Conservation (phyloP, 2,113 vertebrate species). For the Romanogobio albipinnatus region DNA sequence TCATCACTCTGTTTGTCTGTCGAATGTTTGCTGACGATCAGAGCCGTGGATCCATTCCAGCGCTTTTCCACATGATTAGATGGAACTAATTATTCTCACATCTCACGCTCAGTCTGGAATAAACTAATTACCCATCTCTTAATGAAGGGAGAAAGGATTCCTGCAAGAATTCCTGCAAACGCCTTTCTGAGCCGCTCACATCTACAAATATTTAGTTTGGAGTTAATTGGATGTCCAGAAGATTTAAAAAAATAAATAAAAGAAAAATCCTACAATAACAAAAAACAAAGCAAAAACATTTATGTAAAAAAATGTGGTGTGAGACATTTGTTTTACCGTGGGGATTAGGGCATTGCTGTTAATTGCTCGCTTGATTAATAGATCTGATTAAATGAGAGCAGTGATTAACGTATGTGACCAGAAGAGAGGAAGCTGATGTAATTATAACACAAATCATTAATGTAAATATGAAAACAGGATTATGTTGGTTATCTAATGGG, state of each 20-base stretch:
- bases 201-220: constrained; percentile 31
- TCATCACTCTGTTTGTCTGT: constrained; percentile 46
- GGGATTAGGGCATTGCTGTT: constrained; percentile 55
- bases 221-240: constrained; percentile 38
- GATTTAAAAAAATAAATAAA: background rate
- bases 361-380: constrained; percentile 66
- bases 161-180: constrained; percentile 25
- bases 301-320: constrained; percentile 11
- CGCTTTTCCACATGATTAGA: constrained; percentile 56
- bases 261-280: background rate
- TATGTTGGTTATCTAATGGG: constrained; percentile 18
- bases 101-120: constrained; percentile 53
- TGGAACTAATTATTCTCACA: constrained; percentile 58
- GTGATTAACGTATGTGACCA: constrained; percentile 59
- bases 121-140: constrained; percentile 57
- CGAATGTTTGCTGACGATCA: constrained; percentile 51
- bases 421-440: constrained; percentile 48
- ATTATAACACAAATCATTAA: constrained; percentile 61
- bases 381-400: constrained; percentile 59
- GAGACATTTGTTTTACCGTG: constrained; percentile 45
- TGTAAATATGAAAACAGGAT: constrained; percentile 44
- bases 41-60: constrained; percentile 50
- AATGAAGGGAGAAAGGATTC: constrained; percentile 52
- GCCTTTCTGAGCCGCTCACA: constrained; percentile 21
- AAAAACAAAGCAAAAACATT: constrained; percentile 19